These are phyloP conservation scores for Muscidifurax raptorellus DNA, from an alignment of 1,140 invertebrate genomes.

Conservation along the genomic window DNA sequence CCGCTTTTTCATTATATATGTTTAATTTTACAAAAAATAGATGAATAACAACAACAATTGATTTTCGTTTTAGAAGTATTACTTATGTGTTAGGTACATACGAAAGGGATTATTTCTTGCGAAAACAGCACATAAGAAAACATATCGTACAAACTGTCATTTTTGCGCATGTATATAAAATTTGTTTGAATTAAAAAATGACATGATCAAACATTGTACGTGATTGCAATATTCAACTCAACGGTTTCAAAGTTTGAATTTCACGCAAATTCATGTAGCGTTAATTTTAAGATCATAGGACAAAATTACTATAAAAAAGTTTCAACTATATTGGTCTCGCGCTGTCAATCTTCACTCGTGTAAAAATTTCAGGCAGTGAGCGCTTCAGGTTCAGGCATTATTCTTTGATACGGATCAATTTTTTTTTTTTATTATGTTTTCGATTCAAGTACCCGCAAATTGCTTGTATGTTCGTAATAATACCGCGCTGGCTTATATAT, in stretches of 20 bases:
- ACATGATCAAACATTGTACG: not conserved
- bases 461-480: not conserved
- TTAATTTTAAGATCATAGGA: not conserved
- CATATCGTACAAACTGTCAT: conserved; percentile 24
- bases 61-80: conserved; percentile 11
- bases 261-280: not conserved
- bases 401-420: not conserved
- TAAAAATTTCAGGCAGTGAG: conserved; percentile 18
- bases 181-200: not conserved
- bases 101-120: not conserved
- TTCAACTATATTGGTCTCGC: conserved; percentile 2
- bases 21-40: conserved; percentile 3
- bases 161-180: not conserved
- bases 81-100: conserved; percentile 3
- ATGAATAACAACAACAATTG: conserved; percentile 2
- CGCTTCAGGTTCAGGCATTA: not conserved
- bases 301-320: not conserved
- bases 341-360: not conserved
- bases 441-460: not conserved
- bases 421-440: conserved; percentile 13
- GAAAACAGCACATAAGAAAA: conserved; percentile 11
- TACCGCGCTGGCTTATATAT: not conserved
- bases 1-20: not conserved
- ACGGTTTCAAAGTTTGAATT: not conserved
- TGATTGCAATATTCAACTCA: not conserved